phyloP scores from a whole-genome alignment of 2,797 vertebrate species.

The Sciaenops ocellatus region DNA sequence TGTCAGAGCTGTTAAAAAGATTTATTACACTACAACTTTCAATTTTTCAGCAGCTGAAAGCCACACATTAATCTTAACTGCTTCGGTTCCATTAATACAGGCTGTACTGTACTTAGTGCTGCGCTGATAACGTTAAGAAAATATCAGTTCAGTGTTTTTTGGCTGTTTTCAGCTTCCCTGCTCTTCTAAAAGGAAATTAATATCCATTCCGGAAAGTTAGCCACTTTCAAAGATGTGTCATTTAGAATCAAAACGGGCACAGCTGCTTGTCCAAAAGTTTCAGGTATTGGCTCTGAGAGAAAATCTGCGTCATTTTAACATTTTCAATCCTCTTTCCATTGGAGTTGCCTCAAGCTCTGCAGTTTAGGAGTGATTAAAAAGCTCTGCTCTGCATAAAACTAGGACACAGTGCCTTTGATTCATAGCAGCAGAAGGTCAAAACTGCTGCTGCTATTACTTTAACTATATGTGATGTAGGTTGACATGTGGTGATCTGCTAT shows the following conservation, averaged over 20 bases:
- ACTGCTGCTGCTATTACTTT: neutral
- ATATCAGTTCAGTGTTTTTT: slow-evolving; percentile 3
- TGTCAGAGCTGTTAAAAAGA: slow-evolving; percentile 63
- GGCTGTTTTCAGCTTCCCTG: neutral
- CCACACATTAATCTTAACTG: slow-evolving; percentile 50
- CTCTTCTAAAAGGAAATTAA: neutral
- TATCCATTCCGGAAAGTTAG: neutral
- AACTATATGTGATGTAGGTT: neutral
- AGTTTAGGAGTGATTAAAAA: slow-evolving; percentile 2
- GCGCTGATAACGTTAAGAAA: slow-evolving; percentile 22
- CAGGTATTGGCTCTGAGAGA: neutral
- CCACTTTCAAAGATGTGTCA: neutral
- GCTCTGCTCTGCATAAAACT: neutral
- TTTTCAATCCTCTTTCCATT: neutral
- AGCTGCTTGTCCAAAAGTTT: neutral
- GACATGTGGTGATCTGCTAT: neutral
- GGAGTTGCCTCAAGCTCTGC: neutral
- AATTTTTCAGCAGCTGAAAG: slow-evolving; percentile 53
- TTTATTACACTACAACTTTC: slow-evolving; percentile 55
- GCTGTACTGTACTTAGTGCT: slow-evolving; percentile 25
- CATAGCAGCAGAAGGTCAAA: neutral
- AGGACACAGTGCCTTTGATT: neutral
- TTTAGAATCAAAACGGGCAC: neutral
- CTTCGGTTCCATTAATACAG: slow-evolving; percentile 16
- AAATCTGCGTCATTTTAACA: neutral